Evolutionary conservation across 1,140 invertebrate genomes (phyloP).

Genomic region (Drosophila obscura): DNA sequence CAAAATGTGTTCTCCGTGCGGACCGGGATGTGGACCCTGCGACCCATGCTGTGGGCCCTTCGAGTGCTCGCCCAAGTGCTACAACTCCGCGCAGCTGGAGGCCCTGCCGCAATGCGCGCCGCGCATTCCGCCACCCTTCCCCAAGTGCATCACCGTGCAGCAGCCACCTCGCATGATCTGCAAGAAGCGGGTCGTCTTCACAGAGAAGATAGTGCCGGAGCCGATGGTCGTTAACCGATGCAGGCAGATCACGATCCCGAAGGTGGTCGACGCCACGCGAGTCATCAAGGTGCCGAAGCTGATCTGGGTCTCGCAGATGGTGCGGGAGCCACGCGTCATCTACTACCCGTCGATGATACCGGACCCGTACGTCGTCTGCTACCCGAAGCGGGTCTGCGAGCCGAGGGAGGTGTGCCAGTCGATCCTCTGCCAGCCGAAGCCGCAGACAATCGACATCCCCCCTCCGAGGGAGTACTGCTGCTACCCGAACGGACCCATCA

Average conservation of each 20-base stretch:
- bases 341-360: constrained; percentile 80
- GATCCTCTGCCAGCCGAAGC: constrained; percentile 78
- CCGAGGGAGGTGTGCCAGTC: constrained; percentile 77
- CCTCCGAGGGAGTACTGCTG: constrained; percentile 79
- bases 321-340: constrained; percentile 73
- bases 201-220: constrained; percentile 72
- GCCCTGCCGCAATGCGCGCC: constrained; percentile 77
- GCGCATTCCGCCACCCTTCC: constrained; percentile 71
- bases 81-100: constrained; percentile 70
- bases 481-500: constrained; percentile 77
- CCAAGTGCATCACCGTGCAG: constrained; percentile 77
- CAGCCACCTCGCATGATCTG: constrained; percentile 78
- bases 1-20: constrained; percentile 63
- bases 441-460: constrained; percentile 76
- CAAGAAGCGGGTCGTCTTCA: constrained; percentile 76
- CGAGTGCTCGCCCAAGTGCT: constrained; percentile 78
- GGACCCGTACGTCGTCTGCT: constrained; percentile 80
- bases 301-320: constrained; percentile 79
- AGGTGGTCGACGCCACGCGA: constrained; percentile 72
- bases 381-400: constrained; percentile 75
- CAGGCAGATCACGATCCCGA: constrained; percentile 74
- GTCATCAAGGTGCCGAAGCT: constrained; percentile 78
- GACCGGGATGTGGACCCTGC: constrained; percentile 67
- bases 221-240: constrained; percentile 78
- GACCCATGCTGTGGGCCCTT: constrained; percentile 78